Evolutionary conservation across 2,888 invertebrate species (phyloP).

Genomic region (Lagria hirta): DNA sequence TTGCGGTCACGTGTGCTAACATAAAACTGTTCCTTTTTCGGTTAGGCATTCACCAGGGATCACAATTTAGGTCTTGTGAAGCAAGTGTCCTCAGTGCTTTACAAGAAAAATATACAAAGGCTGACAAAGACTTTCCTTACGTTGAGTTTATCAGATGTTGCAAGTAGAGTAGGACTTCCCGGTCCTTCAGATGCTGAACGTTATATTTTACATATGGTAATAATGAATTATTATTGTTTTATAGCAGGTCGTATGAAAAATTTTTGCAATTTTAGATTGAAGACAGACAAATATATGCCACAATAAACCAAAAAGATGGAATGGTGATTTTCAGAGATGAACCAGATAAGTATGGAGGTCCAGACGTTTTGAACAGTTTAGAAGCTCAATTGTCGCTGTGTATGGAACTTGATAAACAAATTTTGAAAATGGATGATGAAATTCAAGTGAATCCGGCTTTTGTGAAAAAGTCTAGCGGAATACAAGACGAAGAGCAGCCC

Average conservation of each 20-base stretch:
- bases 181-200: constrained; percentile 88
- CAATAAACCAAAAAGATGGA: constrained; percentile 96
- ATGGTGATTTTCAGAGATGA: constrained; percentile 97
- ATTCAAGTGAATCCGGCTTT: constrained; percentile 86
- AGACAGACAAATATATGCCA: constrained; percentile 94
- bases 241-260: no score
- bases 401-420: constrained; percentile 84
- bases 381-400: constrained; percentile 85
- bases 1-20: background rate
- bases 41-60: constrained; percentile 69
- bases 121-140: constrained; percentile 94
- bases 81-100: constrained; percentile 85
- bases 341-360: constrained; percentile 92
- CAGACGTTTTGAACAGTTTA: constrained; percentile 80
- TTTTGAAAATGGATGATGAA: constrained; percentile 92
- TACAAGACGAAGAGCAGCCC: constrained; percentile 54
- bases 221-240: no score
- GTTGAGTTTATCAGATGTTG: constrained; percentile 84
- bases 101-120: constrained; percentile 95
- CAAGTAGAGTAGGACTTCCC: constrained; percentile 82
- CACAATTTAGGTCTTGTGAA: constrained; percentile 78
- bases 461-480: constrained; percentile 52
- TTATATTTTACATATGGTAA: constrained; percentile 93
- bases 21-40: constrained; percentile 6
- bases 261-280: constrained; percentile 71